Evolutionary conservation across 2,113 vertebrate genomes (phyloP).

Genomic region (Hepsetus odoe): DNA sequence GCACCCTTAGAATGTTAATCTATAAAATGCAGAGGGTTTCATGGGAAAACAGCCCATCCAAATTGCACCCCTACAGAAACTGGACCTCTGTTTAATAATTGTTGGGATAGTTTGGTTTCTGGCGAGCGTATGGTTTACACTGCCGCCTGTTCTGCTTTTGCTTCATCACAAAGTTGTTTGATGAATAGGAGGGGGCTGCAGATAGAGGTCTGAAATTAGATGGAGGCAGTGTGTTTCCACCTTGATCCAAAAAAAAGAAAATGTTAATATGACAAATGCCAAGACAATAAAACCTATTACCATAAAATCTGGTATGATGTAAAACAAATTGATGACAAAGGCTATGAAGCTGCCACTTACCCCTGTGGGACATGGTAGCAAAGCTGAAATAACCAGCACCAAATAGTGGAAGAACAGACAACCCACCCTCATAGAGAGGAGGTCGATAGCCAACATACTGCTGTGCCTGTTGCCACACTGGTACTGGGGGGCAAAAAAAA

Average conservation of each 20-base stretch:
- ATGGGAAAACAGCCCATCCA: neutral
- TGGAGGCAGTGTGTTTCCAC: neutral
- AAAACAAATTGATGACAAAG: neutral
- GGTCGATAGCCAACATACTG: neutral
- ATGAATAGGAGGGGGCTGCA: slow-evolving; percentile 21
- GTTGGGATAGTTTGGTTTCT: neutral
- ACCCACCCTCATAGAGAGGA: slow-evolving; percentile 4
- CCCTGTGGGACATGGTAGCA: neutral
- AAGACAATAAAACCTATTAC: neutral
- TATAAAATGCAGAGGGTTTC: neutral
- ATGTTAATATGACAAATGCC: slow-evolving; percentile 2
- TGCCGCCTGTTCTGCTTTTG: slow-evolving; percentile 7
- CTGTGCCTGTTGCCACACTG: neutral
- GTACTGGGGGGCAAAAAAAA: slow-evolving; percentile 10
- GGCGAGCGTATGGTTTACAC: slow-evolving; percentile 30
- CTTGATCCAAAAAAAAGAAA: slow-evolving; percentile 33
- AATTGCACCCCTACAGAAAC: neutral
- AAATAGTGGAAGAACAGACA: neutral
- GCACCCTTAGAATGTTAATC: neutral
- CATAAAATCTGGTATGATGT: neutral
- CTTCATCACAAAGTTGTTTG: slow-evolving; percentile 44
- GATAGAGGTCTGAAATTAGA: neutral
- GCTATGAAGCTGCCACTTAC: slow-evolving; percentile 40
- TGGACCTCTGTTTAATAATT: slow-evolving; percentile 7
- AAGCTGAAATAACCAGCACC: slow-evolving; percentile 37